Percentiles rank a stretch among this genome's conserved stretches.
phyloP scores from a whole-genome alignment of 2,113 vertebrate genomes.

The Trichomycterus rosablanca region DNA sequence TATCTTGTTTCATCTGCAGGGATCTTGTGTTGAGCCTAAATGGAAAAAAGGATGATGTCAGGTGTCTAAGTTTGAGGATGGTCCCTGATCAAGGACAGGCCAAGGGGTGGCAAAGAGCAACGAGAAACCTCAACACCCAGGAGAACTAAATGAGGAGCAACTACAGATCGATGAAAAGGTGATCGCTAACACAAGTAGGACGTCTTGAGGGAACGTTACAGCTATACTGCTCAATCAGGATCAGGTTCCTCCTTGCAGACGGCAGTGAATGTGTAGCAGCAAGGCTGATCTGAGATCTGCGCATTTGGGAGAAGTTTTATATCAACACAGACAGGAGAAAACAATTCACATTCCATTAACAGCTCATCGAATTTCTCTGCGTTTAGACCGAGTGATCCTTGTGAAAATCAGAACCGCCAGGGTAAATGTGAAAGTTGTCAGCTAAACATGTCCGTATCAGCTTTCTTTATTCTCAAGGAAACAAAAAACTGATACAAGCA shows the following conservation, averaged over 20 bases:
- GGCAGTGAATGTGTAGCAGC: slow-evolving; percentile 8
- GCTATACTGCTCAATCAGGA: slow-evolving; percentile 32
- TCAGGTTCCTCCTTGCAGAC: slow-evolving; percentile 36
- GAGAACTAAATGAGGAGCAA: slow-evolving; percentile 47
- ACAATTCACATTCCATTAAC: slow-evolving; percentile 42
- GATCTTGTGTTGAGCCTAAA: slow-evolving; percentile 37
- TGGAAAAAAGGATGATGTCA: slow-evolving; percentile 48
- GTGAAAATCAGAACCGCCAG: slow-evolving; percentile 27
- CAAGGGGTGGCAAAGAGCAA: slow-evolving; percentile 34
- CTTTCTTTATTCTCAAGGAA: slow-evolving; percentile 10
- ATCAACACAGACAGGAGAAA: slow-evolving; percentile 17
- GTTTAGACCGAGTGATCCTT: slow-evolving; percentile 18
- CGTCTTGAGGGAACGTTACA: slow-evolving; percentile 19
- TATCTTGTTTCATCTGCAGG: slow-evolving; percentile 34
- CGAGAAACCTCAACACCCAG: slow-evolving; percentile 24
- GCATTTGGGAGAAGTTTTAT: slow-evolving; percentile 26
- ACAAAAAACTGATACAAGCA: neutral
- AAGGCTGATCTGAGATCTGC: slow-evolving; percentile 29
- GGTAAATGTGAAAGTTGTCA: slow-evolving; percentile 25
- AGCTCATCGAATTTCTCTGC: slow-evolving; percentile 34
- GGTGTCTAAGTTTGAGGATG: slow-evolving; percentile 48
- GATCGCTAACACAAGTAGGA: slow-evolving; percentile 47
- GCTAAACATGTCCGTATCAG: neutral
- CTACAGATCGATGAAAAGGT: slow-evolving; percentile 68
- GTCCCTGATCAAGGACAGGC: slow-evolving; percentile 63